Evolutionary conservation across 2,113 vertebrate species (phyloP).

Genomic region (Rhabdornis inornatus): DNA sequence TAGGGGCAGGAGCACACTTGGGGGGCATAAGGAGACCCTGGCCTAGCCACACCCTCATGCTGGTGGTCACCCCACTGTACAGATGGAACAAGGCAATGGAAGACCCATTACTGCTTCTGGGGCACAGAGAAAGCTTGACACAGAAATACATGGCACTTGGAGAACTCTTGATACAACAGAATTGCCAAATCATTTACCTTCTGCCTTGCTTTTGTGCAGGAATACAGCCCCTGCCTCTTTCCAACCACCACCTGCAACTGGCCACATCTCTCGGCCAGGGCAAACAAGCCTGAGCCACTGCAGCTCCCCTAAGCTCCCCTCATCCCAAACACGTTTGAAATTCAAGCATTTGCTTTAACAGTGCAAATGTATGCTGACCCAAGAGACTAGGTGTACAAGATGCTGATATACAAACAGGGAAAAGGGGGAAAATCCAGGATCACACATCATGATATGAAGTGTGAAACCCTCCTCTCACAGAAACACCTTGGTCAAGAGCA

Average conservation of each 20-base stretch:
- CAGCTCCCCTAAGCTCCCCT: neutral
- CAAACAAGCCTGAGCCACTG: accelerated
- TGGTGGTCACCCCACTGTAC: accelerated
- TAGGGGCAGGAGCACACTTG: neutral
- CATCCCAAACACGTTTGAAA: neutral
- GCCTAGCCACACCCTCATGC: accelerated
- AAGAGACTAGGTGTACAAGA: neutral
- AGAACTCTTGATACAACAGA: neutral
- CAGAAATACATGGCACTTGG: accelerated
- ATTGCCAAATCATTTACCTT: neutral
- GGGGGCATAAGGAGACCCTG: neutral
- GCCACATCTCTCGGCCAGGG: neutral
- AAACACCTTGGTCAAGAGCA: accelerated
- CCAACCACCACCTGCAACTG: accelerated
- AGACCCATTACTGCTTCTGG: accelerated
- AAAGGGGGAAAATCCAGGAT: neutral
- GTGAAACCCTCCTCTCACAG: neutral
- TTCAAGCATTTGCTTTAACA: neutral
- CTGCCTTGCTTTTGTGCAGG: neutral
- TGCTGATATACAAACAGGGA: accelerated
- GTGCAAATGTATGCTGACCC: neutral
- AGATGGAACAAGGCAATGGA: accelerated
- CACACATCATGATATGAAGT: accelerated
- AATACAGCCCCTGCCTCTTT: neutral
- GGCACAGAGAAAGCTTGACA: neutral